phyloP scores from a whole-genome alignment of 2,113 vertebrate genomes.

The Acanthochromis polyacanthus region DNA sequence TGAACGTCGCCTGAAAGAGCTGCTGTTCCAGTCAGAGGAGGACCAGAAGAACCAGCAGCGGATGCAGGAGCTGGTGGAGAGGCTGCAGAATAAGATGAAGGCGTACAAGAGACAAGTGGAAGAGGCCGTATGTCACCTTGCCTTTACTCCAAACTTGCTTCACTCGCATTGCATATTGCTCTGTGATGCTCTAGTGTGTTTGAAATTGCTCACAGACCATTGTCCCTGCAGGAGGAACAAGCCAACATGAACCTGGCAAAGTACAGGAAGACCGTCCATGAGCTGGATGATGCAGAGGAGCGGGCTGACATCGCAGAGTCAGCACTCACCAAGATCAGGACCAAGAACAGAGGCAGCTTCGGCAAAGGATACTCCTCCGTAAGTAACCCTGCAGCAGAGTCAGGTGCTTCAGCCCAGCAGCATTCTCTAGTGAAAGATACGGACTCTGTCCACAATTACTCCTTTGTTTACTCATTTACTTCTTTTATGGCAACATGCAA shows the following conservation, averaged over 20 bases:
- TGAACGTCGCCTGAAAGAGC: slow-evolving; percentile 86
- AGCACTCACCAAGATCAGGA: slow-evolving; percentile 86
- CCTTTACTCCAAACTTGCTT: too few species aligned
- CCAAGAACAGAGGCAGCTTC: slow-evolving; percentile 85
- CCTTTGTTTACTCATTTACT: neutral
- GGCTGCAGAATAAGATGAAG: slow-evolving; percentile 88
- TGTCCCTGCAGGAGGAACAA: slow-evolving; percentile 83
- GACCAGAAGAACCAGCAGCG: slow-evolving; percentile 88
- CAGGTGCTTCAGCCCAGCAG: too few species aligned
- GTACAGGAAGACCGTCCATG: slow-evolving; percentile 87
- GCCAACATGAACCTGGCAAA: slow-evolving; percentile 87
- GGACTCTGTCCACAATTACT: neutral
- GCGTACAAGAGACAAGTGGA: slow-evolving; percentile 90
- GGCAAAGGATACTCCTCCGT: slow-evolving; percentile 87
- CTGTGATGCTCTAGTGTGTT: neutral
- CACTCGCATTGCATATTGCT: too few species aligned
- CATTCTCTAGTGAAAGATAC: too few species aligned
- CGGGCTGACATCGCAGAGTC: slow-evolving; percentile 86
- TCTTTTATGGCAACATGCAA: too few species aligned
- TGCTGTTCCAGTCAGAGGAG: slow-evolving; percentile 88
- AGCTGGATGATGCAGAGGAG: slow-evolving; percentile 88
- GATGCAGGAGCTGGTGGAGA: slow-evolving; percentile 88
- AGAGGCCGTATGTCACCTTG: slow-evolving; percentile 78
- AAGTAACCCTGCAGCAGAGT: slow-evolving; percentile 43
- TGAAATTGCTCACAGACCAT: neutral